Evolutionary conservation across 2,797 vertebrate species (phyloP), one percentile per base, ranked within the genome.

Genomic region (Poeciliopsis infans): DNA sequence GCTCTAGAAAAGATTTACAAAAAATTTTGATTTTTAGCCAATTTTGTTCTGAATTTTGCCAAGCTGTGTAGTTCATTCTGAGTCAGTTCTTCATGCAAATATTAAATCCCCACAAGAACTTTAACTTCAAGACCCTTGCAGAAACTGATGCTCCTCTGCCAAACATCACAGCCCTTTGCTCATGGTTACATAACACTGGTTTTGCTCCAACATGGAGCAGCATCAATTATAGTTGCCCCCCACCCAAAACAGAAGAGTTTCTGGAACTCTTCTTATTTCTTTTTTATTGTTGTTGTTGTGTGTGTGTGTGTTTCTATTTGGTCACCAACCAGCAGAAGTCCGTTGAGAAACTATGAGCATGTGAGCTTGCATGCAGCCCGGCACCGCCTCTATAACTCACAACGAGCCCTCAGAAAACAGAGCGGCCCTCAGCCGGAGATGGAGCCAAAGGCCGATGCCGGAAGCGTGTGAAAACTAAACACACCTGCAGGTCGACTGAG

Each of bases 221-320:
- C 69, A 88, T 93, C 79, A 86, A 93, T 92, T 89, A 92, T 90
- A 83, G 66, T 92, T 89, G 0, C 2, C 33, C 64, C 20, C 20
- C 53, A n/a, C 20, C 8, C 53, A 55, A 53, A 33, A 31, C 31
- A 31, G 31, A 31, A 31, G 31, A 31, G 31, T 31, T 31, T 31
- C 49, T 31, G 5, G 13, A 11, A 49, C 20, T 25, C 23, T 23
- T 59, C 71, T 79, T 75, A 43, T 41, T 43, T 69, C 41, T 69
- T 68, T 41, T 51, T 51, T 23, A 0, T 49, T 49, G 47, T 18
- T 20, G 15, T 18, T 47, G 46, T 47, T 49, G 47, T 15, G 3
- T 47, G 46, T 47, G 46, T 51, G 49, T n/a, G n/a, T 7, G 23
- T 23, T 45, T 70, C 39, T 45, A 45, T 43, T 70, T 70, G 68